phyloP scores from a whole-genome alignment of 2,888 invertebrate genomes.

The Pomacea canaliculata region DNA sequence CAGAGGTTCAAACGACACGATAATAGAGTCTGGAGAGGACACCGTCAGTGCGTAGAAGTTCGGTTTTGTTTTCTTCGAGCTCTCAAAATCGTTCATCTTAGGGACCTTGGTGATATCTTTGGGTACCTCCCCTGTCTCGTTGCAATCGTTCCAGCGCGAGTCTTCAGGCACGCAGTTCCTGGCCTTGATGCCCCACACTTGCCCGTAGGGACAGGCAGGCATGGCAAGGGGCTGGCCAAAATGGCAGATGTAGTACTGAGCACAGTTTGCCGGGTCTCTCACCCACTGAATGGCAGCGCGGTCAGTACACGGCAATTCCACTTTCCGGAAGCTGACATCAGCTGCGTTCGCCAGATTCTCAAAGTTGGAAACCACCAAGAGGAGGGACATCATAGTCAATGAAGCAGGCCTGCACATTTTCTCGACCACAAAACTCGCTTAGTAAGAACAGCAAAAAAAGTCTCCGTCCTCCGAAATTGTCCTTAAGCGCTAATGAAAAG shows the following conservation, averaged over 20 bases:
- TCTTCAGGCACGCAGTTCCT: constrained; percentile 39
- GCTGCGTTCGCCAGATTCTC: background rate
- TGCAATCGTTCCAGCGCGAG: constrained; percentile 44
- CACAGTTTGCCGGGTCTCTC: constrained; percentile 36
- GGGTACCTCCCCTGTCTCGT: background rate
- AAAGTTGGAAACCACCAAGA: background rate
- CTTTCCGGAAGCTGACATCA: background rate
- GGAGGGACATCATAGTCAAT: background rate
- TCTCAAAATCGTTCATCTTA: background rate
- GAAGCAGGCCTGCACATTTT: too few species aligned
- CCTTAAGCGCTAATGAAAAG: too few species aligned
- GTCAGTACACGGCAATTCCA: constrained; percentile 35
- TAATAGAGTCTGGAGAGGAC: background rate
- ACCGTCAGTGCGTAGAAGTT: background rate
- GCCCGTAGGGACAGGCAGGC: constrained; percentile 39
- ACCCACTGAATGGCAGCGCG: constrained; percentile 38
- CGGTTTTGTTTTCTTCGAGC: background rate
- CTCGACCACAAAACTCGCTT: too few species aligned
- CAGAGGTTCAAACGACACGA: background rate
- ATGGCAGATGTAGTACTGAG: constrained; percentile 41
- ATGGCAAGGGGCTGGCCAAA: constrained; percentile 41
- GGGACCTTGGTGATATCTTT: background rate
- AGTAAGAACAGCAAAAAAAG: too few species aligned
- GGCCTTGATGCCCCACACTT: constrained; percentile 39
- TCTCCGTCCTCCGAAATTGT: too few species aligned